A percentile compares a stretch with the other conserved stretches of the same genome.
These are phyloP conservation scores for Melanotaenia boesemani DNA, from an alignment of 2,797 vertebrate genomes.

Conservation along the genomic window DNA sequence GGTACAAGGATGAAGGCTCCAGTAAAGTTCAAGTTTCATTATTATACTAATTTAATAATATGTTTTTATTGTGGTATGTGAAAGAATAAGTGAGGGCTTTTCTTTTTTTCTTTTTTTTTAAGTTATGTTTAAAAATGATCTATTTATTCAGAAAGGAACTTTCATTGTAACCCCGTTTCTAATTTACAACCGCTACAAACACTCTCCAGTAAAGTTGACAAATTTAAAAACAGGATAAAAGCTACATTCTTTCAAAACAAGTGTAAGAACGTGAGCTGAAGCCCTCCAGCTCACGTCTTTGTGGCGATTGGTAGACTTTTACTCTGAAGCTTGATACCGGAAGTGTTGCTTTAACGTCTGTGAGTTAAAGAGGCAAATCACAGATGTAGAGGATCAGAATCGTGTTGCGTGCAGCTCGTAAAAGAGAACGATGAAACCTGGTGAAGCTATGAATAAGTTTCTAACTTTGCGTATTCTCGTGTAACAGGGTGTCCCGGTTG, in stretches of 20 bases:
- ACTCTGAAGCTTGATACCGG: constrained; percentile 48
- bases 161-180: no score
- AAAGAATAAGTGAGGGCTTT: no score
- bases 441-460: constrained; percentile 29
- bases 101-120: no score
- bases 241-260: neutral
- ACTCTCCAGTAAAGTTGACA: neutral
- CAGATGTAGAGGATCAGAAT: neutral
- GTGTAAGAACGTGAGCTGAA: accelerated
- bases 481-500: neutral
- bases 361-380: neutral
- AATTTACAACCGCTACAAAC: neutral
- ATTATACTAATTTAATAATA: no score
- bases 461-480: neutral
- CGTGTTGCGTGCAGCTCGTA: neutral
- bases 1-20: no score
- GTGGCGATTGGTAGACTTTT: neutral
- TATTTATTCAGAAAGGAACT: no score
- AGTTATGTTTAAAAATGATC: no score
- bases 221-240: neutral
- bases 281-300: no score
- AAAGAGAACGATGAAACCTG: constrained; percentile 7
- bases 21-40: no score
- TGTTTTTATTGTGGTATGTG: no score
- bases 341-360: neutral